A percentile compares a stretch with the other conserved stretches of the same genome.
These are phyloP conservation scores for Echinops telfairi DNA, from an alignment of 2,113 vertebrate genomes.

Conservation along the genomic window DNA sequence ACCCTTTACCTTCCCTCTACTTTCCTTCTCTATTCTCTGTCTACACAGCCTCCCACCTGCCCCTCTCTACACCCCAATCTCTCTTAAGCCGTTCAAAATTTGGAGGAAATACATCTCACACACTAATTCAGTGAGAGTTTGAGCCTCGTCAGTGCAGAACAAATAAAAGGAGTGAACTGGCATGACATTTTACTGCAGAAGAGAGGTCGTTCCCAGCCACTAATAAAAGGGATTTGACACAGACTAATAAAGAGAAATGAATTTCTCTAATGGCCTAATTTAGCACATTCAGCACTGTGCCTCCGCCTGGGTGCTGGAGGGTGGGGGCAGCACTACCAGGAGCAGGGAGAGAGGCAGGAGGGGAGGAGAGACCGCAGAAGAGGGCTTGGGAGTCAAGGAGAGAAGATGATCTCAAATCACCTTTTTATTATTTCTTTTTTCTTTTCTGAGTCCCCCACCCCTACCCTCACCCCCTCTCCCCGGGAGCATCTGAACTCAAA, in stretches of 20 bases:
- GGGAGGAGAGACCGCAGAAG: not conserved
- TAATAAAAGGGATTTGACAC: constrained; percentile 91
- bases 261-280: constrained; percentile 90
- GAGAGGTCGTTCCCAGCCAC: constrained; percentile 88
- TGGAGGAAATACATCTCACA: constrained; percentile 86
- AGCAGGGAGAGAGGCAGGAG: constrained; percentile 8
- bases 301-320: constrained; percentile 75
- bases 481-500: constrained; percentile 70
- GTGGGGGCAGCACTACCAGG: not conserved
- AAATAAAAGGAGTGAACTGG: constrained; percentile 87
- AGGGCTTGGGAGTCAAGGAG: constrained; percentile 10
- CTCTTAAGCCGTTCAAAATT: constrained; percentile 84
- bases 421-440: constrained; percentile 70
- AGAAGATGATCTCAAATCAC: constrained; percentile 62
- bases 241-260: constrained; percentile 91
- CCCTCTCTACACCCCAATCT: constrained; percentile 60
- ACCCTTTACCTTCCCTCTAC: constrained; percentile 41
- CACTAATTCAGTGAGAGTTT: constrained; percentile 85
- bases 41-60: not conserved
- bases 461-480: constrained; percentile 24
- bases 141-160: constrained; percentile 86
- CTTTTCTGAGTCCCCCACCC: not conserved
- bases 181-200: constrained; percentile 90
- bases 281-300: constrained; percentile 86
- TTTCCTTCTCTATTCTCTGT: not conserved